These are phyloP conservation scores for Sturnus vulgaris DNA, from an alignment of 2,113 vertebrate species.

Conservation along the genomic window DNA sequence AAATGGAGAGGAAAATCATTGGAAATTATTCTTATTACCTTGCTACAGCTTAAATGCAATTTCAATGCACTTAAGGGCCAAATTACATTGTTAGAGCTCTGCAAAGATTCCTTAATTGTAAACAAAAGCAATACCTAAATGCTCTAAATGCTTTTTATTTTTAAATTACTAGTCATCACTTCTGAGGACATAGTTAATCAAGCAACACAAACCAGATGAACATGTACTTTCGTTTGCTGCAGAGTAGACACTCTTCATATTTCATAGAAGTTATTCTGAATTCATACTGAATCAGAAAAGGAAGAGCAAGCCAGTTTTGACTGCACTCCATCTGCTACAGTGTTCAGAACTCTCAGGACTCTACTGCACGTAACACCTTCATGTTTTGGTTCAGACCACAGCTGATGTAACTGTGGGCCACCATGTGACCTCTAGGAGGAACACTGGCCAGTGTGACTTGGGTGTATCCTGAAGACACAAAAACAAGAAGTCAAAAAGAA, in stretches of 20 bases:
- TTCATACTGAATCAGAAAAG: not conserved
- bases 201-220: not conserved
- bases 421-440: constrained; percentile 31
- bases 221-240: not conserved
- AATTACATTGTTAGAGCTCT: not conserved
- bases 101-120: not conserved
- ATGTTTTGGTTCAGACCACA: not conserved
- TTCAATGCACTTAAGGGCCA: not conserved
- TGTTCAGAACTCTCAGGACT: not conserved
- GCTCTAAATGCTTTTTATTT: not conserved
- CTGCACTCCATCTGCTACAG: not conserved
- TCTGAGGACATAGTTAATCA: not conserved
- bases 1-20: not conserved
- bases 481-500: constrained; percentile 57
- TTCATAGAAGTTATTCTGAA: not conserved
- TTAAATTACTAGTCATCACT: not conserved
- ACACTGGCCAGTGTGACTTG: constrained; percentile 33
- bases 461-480: not conserved
- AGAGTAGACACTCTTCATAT: not conserved
- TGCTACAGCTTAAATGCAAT: not conserved
- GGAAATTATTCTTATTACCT: not conserved
- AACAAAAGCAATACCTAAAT: not conserved
- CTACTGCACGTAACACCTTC: not conserved
- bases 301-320: not conserved
- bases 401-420: constrained; percentile 19